A percentile compares a stretch with the other conserved stretches of the same genome.
phyloP scores from a whole-genome alignment of 2,113 vertebrate species.

The Burhinus bistriatus region DNA sequence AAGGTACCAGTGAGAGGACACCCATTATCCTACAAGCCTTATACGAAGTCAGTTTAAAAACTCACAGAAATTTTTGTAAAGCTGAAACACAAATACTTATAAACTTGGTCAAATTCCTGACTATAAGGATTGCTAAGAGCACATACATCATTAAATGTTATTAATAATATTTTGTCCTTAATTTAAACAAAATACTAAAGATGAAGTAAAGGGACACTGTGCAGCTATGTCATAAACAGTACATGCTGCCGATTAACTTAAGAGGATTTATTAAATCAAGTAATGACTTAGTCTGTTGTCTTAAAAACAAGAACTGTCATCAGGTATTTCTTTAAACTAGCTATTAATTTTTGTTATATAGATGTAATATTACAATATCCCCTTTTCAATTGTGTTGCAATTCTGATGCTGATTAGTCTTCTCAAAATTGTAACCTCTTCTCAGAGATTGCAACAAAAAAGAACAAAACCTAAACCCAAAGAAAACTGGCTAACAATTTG shows the following conservation, averaged over 20 bases:
- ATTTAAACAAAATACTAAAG: neutral
- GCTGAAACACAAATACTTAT: neutral
- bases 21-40: neutral
- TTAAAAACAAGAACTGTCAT: neutral
- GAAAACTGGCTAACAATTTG: neutral
- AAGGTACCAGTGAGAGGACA: neutral
- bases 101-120: neutral
- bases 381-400: conserved; percentile 8
- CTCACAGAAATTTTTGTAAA: neutral
- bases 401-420: conserved; percentile 8
- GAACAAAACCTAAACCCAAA: neutral
- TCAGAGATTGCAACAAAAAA: neutral
- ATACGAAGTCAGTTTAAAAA: neutral
- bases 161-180: neutral
- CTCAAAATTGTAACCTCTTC: too few relatives aligned
- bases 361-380: neutral
- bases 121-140: neutral
- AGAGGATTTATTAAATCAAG: conserved; percentile 15
- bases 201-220: neutral
- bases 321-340: neutral
- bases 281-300: neutral
- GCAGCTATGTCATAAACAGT: neutral
- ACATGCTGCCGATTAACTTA: neutral
- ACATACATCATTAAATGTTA: neutral
- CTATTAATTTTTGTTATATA: neutral